A percentile compares a stretch with the other conserved stretches of the same genome.
Conservation (phyloP, 2,888 invertebrate species). For the Phorcus lineatus region DNA sequence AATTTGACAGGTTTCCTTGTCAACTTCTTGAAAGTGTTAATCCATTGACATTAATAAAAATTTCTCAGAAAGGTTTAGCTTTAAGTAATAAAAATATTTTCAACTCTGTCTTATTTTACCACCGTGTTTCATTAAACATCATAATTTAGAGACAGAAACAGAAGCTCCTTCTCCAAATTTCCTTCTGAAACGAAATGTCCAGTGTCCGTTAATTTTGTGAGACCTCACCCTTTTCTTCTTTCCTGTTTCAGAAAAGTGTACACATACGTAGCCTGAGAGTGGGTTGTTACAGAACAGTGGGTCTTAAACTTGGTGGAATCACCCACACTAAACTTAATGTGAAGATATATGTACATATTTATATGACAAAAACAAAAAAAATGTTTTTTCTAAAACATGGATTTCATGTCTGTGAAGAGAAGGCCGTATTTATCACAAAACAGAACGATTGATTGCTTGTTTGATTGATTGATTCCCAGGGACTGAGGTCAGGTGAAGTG, state of each 20-base stretch:
- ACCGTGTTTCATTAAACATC: too few species aligned
- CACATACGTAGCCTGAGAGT: conserved; percentile 89
- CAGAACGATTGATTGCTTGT: too few species aligned
- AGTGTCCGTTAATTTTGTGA: background rate
- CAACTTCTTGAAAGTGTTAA: too few species aligned
- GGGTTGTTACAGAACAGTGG: background rate
- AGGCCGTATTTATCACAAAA: conserved; percentile 8
- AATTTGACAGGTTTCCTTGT: too few species aligned
- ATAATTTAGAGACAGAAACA: too few species aligned
- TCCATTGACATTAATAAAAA: too few species aligned
- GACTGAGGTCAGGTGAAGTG: background rate
- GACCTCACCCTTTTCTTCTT: conserved; percentile 30
- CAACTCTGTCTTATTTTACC: too few species aligned
- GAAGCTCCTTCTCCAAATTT: too few species aligned
- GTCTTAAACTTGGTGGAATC: background rate
- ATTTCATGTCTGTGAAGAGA: background rate
- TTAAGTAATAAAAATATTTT: too few species aligned
- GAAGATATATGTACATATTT: conserved; percentile 19
- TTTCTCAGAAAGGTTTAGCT: too few species aligned
- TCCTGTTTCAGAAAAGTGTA: conserved; percentile 86
- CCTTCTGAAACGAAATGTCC: too few species aligned
- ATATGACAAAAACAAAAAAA: conserved; percentile 17
- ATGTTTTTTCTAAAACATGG: conserved; percentile 13
- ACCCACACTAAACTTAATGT: background rate
- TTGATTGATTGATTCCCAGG: background rate